Base-by-base conservation (phyloP, 2,888 invertebrate species). In the Dynastes hyllus region DNA sequence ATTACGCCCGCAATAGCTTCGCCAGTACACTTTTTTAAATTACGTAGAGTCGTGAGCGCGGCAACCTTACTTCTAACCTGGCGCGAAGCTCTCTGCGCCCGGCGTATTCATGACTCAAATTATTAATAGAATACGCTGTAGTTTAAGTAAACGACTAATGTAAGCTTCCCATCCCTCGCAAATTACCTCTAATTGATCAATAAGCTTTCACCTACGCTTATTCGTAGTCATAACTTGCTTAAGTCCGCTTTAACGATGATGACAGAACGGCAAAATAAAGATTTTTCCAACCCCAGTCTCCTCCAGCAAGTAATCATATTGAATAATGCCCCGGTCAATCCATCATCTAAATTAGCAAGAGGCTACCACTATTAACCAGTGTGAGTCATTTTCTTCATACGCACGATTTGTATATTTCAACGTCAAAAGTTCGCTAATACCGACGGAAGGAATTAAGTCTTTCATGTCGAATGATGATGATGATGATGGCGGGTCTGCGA, bases 381-480 rank as follows among this genome's bases (percentile, higher is more conserved):
- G 11, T 11, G 45, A 58, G 6, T 16, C 55, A 16, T 58, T 27
- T 58, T 58, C 55, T 58, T 22, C 55, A 37, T 37, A 37, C 32
- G 32, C 32, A 58, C 55, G 55, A 58, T 58, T 58, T 58, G 16
- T 58, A 58, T 58, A 58, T 58, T 58, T 58, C 55, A 58, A 58
- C 55, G 55, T 58, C 55, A 22, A 58, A 58, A 58, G 55, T 58
- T 58, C 55, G 55, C 55, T 58, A 58, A 58, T 58, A 58, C 3
- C 55, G 55, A 58, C 55, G 55, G 55, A 58, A 58, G 55, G n/a
- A 58, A 58, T 58, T 58, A 58, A 58, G 55, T 58, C 55, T 16
- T 58, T 58, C 55, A 58, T 58, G 55, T 16, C 55, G 22, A 58
- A 16, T 58, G 55, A 58, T 58, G 55, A 22, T 58, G 55, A 22